Conservation (phyloP, 23 tunicate genomes). For the Ascidia mentula region DNA sequence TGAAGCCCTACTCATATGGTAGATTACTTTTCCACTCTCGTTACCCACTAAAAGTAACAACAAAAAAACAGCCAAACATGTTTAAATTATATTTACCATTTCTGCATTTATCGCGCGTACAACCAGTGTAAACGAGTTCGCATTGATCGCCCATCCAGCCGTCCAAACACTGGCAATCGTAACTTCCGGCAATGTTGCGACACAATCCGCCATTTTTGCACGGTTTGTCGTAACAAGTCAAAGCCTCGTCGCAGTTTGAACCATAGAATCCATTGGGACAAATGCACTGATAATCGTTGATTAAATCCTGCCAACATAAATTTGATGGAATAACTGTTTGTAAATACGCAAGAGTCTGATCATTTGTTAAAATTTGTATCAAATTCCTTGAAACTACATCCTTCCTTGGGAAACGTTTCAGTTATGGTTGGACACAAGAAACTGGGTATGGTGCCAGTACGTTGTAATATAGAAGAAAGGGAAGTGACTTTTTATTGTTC, state of each 20-base stretch:
- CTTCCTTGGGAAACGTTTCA: neutral
- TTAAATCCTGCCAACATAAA: constrained; percentile 25
- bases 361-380: neutral
- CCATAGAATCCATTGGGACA: constrained; percentile 58
- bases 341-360: neutral
- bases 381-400: neutral
- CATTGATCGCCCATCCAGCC: constrained; percentile 49
- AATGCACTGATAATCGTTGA: constrained; percentile 44
- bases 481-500: constrained; percentile 1
- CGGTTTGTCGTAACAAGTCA: constrained; percentile 40
- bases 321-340: neutral
- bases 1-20: neutral
- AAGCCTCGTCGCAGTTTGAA: constrained; percentile 27
- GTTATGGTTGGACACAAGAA: neutral
- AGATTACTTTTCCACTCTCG: neutral
- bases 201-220: constrained; percentile 69
- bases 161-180: constrained; percentile 37
- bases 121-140: constrained; percentile 19
- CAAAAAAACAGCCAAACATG: constrained; percentile 12
- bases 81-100: constrained; percentile 50
- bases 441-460: neutral
- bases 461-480: neutral
- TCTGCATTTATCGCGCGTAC: constrained; percentile 36
- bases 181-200: constrained; percentile 10
- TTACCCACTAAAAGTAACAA: too few relatives aligned